Evolutionary conservation across 1,140 invertebrate genomes (phyloP).

Genomic region (Bombus consobrinus): DNA sequence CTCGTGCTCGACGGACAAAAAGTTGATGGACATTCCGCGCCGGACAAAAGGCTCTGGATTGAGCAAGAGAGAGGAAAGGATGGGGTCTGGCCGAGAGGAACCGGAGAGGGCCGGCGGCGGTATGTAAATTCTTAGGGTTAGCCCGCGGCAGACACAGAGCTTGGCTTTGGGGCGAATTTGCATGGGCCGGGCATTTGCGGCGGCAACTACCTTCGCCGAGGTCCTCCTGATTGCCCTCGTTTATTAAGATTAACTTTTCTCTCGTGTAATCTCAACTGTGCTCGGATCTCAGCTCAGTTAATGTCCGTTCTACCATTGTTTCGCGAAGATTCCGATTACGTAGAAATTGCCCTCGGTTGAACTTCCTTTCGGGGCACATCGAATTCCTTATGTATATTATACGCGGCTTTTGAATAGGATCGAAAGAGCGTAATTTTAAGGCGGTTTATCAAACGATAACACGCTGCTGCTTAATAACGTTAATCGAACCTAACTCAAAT

Average conservation of each 20-base stretch:
- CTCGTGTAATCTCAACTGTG: slow-evolving; percentile 74
- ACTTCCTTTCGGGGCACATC: background rate
- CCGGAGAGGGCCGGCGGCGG: slow-evolving; percentile 29
- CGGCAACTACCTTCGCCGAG: slow-evolving; percentile 57
- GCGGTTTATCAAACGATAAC: too few relatives aligned
- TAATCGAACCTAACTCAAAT: too few relatives aligned
- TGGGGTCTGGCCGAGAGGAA: background rate
- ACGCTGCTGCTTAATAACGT: too few relatives aligned
- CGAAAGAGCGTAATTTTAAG: too few relatives aligned
- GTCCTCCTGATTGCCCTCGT: slow-evolving; percentile 79
- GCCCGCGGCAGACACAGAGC: slow-evolving; percentile 45
- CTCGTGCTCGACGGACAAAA: slow-evolving; percentile 73
- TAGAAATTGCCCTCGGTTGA: slow-evolving; percentile 19
- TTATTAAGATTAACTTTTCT: slow-evolving; percentile 84
- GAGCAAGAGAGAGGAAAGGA: slow-evolving; percentile 21
- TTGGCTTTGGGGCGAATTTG: slow-evolving; percentile 76
- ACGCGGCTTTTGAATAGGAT: too few relatives aligned
- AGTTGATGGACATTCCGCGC: slow-evolving; percentile 74
- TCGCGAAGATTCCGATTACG: slow-evolving; percentile 31
- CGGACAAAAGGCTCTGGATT: slow-evolving; percentile 78
- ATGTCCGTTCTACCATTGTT: slow-evolving; percentile 21
- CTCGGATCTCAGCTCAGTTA: background rate
- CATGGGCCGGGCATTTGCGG: slow-evolving; percentile 81
- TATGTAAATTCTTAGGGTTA: slow-evolving; percentile 80
- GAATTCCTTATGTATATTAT: background rate